These are phyloP conservation scores for Equus przewalskii DNA, from an alignment of 2,113 vertebrate genomes.

Conservation along the genomic window DNA sequence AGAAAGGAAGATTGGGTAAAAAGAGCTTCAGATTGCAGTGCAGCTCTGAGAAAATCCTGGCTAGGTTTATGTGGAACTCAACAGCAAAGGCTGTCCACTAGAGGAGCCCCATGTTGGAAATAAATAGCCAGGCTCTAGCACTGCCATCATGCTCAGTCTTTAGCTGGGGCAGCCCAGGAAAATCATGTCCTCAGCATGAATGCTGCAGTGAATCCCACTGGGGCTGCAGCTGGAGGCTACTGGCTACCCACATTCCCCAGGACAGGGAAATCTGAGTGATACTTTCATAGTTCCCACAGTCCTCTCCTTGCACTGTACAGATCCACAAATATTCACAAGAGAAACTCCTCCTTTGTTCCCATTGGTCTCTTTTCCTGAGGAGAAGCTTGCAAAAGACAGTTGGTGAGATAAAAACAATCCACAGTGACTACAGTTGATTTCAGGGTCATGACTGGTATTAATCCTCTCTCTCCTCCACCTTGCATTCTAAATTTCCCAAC, in stretches of 20 bases:
- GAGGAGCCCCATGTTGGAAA: neutral
- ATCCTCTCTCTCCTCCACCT: neutral
- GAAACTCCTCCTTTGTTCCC: neutral
- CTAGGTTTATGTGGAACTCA: neutral
- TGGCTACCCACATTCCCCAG: neutral
- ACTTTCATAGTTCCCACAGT: neutral
- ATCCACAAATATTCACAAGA: neutral
- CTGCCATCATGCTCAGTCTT: neutral
- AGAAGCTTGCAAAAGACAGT: neutral
- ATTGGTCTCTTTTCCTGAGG: neutral
- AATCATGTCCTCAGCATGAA: neutral
- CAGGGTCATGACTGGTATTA: neutral
- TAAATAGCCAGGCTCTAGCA: neutral
- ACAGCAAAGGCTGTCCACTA: neutral
- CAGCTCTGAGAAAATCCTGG: neutral
- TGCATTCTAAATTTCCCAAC: no score
- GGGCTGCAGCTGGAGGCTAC: neutral
- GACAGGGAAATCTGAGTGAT: neutral
- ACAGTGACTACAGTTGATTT: neutral
- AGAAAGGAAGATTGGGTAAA: neutral
- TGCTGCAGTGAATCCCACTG: neutral
- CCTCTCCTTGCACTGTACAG: neutral
- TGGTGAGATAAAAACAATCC: no score
- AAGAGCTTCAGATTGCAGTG: neutral
- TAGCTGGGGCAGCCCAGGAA: neutral